Percentiles rank a stretch among this genome's conserved stretches.
These are phyloP conservation scores for Austrofundulus limnaeus DNA, from an alignment of 2,113 vertebrate species.

Conservation along the genomic window DNA sequence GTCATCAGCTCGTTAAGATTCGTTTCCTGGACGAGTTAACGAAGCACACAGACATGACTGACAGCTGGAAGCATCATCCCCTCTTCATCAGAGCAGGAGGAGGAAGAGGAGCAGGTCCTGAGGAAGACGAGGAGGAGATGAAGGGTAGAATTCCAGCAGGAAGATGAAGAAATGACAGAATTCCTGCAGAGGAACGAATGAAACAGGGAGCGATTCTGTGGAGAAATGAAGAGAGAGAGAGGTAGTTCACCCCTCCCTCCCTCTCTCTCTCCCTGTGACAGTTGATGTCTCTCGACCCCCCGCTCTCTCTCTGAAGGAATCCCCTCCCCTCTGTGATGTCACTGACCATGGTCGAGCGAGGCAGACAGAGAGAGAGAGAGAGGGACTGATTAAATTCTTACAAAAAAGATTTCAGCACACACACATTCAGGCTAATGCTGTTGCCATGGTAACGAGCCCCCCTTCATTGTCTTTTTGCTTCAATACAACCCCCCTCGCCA, in stretches of 20 bases:
- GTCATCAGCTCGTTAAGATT: slow-evolving; percentile 24
- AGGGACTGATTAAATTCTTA: slow-evolving; percentile 6
- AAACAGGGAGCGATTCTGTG: not conserved
- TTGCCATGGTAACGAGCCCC: slow-evolving; percentile 68
- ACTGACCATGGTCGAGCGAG: slow-evolving; percentile 2
- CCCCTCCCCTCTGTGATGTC: slow-evolving; percentile 66
- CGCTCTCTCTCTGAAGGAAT: slow-evolving; percentile 41
- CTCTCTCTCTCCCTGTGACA: not conserved
- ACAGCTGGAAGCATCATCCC: slow-evolving; percentile 21
- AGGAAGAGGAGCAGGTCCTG: not conserved
- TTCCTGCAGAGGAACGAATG: slow-evolving; percentile 6
- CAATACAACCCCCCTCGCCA: not conserved
- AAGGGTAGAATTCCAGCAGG: no score
- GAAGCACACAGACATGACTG: slow-evolving; percentile 32
- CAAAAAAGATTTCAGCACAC: slow-evolving; percentile 21
- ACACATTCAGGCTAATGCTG: slow-evolving; percentile 35
- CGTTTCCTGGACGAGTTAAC: slow-evolving; percentile 8
- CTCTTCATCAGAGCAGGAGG: slow-evolving; percentile 1
- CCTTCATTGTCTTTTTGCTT: not conserved
- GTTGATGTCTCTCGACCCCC: slow-evolving; percentile 16
- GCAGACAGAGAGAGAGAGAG: not conserved
- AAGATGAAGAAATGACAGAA: no score
- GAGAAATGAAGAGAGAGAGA: slow-evolving; percentile 20
- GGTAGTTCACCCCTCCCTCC: slow-evolving; percentile 18
- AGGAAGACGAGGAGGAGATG: not conserved